These are phyloP conservation scores for Acanthosepion pharaonis DNA, from an alignment of 2,888 invertebrate species.

Conservation along the genomic window DNA sequence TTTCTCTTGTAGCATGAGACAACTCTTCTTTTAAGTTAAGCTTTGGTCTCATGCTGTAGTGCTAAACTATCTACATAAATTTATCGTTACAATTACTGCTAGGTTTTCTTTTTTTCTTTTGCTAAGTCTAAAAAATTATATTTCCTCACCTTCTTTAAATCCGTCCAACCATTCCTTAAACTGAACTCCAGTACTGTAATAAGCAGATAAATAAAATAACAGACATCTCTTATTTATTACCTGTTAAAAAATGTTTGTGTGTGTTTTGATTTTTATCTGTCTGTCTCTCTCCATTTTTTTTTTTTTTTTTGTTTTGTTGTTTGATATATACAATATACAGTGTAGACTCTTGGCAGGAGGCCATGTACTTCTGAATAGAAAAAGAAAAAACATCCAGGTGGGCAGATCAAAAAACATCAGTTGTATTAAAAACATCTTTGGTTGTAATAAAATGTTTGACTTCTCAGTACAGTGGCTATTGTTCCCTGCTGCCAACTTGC, in stretches of 20 bases:
- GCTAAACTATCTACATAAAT: background rate
- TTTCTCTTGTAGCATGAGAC: background rate
- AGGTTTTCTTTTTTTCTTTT: background rate
- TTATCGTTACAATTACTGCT: background rate
- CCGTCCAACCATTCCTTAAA: slow-evolving; percentile 37
- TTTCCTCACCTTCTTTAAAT: background rate
- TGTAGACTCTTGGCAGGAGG: background rate
- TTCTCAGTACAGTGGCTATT: slow-evolving; percentile 17
- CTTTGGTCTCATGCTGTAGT: background rate
- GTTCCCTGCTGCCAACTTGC: background rate
- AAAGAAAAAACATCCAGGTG: background rate
- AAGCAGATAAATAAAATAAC: slow-evolving; percentile 44
- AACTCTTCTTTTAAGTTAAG: background rate
- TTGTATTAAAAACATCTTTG: slow-evolving; percentile 7
- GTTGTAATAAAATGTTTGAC: background rate
- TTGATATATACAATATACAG: background rate
- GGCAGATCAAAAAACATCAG: background rate
- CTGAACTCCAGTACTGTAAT: slow-evolving; percentile 13
- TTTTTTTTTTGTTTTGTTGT: background rate
- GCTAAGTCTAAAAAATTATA: slow-evolving; percentile 35
- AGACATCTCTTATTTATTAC: slow-evolving; percentile 37
- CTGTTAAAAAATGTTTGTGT: background rate
- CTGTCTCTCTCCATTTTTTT: background rate
- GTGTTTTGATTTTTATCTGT: background rate
- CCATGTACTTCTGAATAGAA: background rate